Percentiles rank a stretch among this genome's conserved stretches.
phyloP scores from a whole-genome alignment of 2,113 vertebrate genomes.

The Equus quagga region DNA sequence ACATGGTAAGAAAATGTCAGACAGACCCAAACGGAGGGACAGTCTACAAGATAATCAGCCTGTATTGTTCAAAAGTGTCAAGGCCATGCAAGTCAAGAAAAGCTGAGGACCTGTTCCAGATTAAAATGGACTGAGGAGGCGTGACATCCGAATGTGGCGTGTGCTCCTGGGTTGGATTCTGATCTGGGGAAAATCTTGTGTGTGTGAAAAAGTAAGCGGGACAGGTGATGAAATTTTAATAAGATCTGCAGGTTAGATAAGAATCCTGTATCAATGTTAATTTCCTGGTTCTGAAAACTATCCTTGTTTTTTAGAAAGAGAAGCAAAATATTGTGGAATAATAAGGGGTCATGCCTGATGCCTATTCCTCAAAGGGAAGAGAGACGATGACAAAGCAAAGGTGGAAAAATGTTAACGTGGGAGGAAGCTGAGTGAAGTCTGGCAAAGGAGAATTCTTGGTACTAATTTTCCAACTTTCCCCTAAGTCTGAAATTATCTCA shows the following conservation, averaged over 20 bases:
- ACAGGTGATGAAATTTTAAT: too few relatives aligned
- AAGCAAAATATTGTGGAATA: neutral
- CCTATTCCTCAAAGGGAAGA: neutral
- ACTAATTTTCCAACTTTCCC: neutral
- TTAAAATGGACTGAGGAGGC: too few relatives aligned
- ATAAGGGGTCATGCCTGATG: neutral
- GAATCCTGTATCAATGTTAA: neutral
- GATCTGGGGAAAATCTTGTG: neutral
- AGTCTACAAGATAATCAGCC: rapidly evolving
- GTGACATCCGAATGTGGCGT: neutral
- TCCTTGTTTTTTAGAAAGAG: neutral
- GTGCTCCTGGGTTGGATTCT: neutral
- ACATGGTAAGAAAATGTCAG: rapidly evolving
- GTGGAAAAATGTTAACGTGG: neutral
- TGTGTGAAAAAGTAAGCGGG: neutral
- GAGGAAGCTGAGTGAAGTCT: neutral
- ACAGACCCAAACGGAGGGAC: neutral
- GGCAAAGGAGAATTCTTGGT: neutral
- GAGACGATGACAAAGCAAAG: neutral
- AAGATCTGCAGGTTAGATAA: neutral
- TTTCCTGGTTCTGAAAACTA: neutral
- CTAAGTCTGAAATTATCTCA: neutral
- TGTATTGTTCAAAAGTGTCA: neutral
- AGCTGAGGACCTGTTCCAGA: too few relatives aligned
- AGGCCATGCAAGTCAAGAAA: too few relatives aligned